A percentile compares a stretch with the other conserved stretches of the same genome.
Conservation (phyloP, 2,797 vertebrate species). For the Notoglanidium macrostoma region DNA sequence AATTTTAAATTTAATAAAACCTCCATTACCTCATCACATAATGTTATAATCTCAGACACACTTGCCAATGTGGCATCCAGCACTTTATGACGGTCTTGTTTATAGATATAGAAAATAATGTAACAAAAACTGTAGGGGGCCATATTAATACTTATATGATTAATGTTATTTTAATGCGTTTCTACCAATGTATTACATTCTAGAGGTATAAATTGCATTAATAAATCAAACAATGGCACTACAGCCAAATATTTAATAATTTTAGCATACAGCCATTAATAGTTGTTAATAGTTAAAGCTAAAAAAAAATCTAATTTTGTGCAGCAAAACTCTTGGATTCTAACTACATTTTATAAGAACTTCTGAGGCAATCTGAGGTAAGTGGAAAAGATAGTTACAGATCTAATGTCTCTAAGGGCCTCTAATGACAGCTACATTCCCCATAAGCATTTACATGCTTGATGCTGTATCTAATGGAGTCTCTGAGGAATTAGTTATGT, state of each 20-base stretch:
- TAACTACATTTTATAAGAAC: neutral
- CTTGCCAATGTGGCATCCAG: neutral
- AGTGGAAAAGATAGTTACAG: neutral
- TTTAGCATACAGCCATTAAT: neutral
- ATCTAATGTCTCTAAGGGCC: neutral
- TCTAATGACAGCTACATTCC: neutral
- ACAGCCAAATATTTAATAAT: neutral
- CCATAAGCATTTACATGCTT: neutral
- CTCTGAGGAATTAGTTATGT: neutral
- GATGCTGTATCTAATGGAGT: neutral
- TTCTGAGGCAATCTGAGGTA: neutral
- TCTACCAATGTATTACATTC: neutral
- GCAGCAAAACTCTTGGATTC: neutral
- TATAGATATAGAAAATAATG: no score
- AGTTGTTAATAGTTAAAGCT: neutral
- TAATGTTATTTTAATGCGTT: neutral
- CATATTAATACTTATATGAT: neutral
- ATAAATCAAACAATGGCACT: neutral
- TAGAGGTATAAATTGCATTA: neutral
- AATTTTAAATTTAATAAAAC: neutral
- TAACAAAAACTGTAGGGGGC: neutral
- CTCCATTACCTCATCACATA: neutral
- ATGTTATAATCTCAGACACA: neutral
- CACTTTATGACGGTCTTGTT: neutral
- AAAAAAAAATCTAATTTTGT: no score